Evolutionary conservation across 2,888 invertebrate species (phyloP).

Genomic region (Smittia aterrima): DNA sequence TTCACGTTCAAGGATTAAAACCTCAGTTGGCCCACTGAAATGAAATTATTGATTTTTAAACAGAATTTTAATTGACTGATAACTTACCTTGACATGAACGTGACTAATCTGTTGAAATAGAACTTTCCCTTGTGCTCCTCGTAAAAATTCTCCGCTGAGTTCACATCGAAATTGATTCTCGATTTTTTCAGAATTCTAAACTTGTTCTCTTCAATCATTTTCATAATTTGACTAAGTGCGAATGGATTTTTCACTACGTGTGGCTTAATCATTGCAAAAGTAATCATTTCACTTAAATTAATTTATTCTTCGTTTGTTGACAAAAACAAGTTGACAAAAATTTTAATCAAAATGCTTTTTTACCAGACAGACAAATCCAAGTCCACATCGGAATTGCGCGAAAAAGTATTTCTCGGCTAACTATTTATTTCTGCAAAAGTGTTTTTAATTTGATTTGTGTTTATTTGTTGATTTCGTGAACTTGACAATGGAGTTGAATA

Average conservation of each 20-base stretch:
- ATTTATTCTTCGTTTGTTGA: background rate
- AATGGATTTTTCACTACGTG: conserved; percentile 76
- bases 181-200: conserved; percentile 73
- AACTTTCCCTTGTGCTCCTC: conserved; percentile 78
- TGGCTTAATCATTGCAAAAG: conserved; percentile 84
- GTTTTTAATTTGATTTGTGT: background rate
- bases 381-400: too few relatives aligned
- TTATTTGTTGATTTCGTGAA: too few relatives aligned
- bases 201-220: conserved; percentile 63
- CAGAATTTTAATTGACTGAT: conserved; percentile 36
- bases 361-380: too few relatives aligned
- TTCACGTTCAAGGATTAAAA: conserved; percentile 72
- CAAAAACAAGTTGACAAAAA: too few relatives aligned
- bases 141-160: conserved; percentile 74
- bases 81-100: conserved; percentile 75
- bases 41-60: conserved; percentile 35
- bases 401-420: background rate
- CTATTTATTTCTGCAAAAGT: too few relatives aligned
- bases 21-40: conserved; percentile 72
- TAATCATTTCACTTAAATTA: conserved; percentile 54
- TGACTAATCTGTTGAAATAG: conserved; percentile 76
- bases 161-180: conserved; percentile 60
- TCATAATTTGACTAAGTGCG: conserved; percentile 65
- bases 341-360: too few relatives aligned
- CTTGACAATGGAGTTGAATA: conserved; percentile 13